Evolutionary conservation across 2,113 vertebrate genomes (phyloP).

Genomic region (Thomomys bottae): DNA sequence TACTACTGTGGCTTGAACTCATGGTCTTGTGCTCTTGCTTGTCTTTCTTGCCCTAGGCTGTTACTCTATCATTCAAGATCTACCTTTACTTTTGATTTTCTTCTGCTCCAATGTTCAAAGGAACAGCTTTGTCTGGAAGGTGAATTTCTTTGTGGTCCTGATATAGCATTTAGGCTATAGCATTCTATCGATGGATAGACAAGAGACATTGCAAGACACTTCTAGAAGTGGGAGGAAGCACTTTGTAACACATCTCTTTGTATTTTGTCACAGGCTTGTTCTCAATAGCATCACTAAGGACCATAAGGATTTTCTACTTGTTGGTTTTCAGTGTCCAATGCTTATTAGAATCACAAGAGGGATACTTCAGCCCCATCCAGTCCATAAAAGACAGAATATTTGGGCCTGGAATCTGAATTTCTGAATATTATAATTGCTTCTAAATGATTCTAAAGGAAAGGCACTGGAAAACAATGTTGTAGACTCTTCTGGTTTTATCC

Average conservation of each 20-base stretch:
- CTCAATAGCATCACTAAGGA: rapidly evolving
- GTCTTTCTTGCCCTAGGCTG: too few relatives aligned
- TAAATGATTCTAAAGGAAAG: background rate
- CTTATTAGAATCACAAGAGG: background rate
- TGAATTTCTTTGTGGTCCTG: background rate
- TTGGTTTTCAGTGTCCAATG: background rate
- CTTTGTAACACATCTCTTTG: background rate
- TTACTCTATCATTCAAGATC: too few relatives aligned
- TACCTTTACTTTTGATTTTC: too few relatives aligned
- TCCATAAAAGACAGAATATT: background rate
- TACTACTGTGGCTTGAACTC: too few relatives aligned
- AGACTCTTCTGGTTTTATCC: background rate
- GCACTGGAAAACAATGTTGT: background rate
- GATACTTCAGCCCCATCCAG: background rate
- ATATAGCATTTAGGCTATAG: background rate
- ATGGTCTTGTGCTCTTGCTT: too few relatives aligned
- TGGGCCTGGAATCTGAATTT: background rate
- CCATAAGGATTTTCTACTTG: background rate
- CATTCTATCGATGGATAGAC: background rate
- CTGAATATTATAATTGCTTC: background rate
- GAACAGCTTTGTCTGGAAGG: background rate
- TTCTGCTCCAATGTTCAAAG: background rate
- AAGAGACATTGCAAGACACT: background rate
- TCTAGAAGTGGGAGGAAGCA: background rate
- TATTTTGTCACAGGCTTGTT: background rate